Conservation (phyloP, 2,888 invertebrate species). For the Eupeodes luniger region DNA sequence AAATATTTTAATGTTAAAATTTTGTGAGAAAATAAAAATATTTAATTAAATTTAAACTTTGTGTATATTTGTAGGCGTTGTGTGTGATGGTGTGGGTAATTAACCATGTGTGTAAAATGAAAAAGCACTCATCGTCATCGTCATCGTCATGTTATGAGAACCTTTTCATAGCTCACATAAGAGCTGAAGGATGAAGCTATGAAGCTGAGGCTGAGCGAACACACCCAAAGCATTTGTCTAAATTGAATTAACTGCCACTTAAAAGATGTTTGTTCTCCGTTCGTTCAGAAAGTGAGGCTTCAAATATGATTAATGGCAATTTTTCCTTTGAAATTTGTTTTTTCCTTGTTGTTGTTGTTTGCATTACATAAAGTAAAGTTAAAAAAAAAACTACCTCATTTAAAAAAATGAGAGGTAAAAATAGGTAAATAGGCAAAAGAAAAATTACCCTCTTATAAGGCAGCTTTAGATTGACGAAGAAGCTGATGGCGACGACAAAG, state of each 20-base stretch:
- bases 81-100: conserved; percentile 33
- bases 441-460: conserved; percentile 4
- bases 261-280: conserved; percentile 26
- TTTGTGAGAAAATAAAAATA: background rate
- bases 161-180: conserved; percentile 6
- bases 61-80: background rate
- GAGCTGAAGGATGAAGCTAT: no score
- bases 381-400: background rate
- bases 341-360: background rate
- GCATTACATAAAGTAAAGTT: background rate
- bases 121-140: conserved; percentile 29
- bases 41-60: conserved; percentile 64
- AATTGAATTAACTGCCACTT: conserved; percentile 63
- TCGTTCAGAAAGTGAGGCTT: conserved; percentile 15
- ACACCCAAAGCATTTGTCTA: conserved; percentile 41
- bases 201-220: background rate
- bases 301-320: conserved; percentile 33
- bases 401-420: background rate
- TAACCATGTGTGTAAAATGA: conserved; percentile 33
- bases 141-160: conserved; percentile 3
- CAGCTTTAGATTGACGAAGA: background rate
- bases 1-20: background rate
- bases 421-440: background rate
- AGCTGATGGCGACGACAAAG: no score
- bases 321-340: background rate